Conservation (phyloP, 2,888 invertebrate species). For the Pachycephus smyrnensis region DNA sequence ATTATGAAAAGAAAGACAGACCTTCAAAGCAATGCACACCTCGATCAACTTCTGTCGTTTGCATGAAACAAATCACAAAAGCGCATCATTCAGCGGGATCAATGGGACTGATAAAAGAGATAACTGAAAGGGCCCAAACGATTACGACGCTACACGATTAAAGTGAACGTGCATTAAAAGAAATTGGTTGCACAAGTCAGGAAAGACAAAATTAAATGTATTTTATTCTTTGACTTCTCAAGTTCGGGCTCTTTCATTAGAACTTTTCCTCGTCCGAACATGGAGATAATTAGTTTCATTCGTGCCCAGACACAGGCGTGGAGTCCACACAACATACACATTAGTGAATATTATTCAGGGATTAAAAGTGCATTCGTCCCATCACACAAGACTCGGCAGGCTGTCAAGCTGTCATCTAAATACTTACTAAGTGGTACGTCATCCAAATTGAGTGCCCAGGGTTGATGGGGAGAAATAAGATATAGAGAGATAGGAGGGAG, state of each 20-base stretch:
- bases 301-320: neutral
- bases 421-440: slow-evolving; percentile 61
- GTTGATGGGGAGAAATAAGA: slow-evolving; percentile 47
- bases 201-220: neutral
- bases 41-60: slow-evolving; percentile 90
- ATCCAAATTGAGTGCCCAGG: slow-evolving; percentile 55
- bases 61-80: slow-evolving; percentile 73
- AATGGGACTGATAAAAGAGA: neutral
- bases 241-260: neutral
- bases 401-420: slow-evolving; percentile 42
- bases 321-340: neutral
- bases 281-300: neutral
- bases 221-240: neutral
- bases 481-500: slow-evolving; percentile 30
- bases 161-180: neutral
- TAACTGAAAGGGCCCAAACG: neutral
- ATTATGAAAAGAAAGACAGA: slow-evolving; percentile 69
- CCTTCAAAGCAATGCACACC: slow-evolving; percentile 94
- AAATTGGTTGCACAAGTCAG: neutral
- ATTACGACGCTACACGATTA: neutral
- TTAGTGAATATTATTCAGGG: neutral
- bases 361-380: neutral
- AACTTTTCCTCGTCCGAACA: neutral
- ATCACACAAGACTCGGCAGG: slow-evolving; percentile 25
- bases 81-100: slow-evolving; percentile 62